phyloP scores from a whole-genome alignment of 2,888 invertebrate genomes.

The Penaeus monodon region DNA sequence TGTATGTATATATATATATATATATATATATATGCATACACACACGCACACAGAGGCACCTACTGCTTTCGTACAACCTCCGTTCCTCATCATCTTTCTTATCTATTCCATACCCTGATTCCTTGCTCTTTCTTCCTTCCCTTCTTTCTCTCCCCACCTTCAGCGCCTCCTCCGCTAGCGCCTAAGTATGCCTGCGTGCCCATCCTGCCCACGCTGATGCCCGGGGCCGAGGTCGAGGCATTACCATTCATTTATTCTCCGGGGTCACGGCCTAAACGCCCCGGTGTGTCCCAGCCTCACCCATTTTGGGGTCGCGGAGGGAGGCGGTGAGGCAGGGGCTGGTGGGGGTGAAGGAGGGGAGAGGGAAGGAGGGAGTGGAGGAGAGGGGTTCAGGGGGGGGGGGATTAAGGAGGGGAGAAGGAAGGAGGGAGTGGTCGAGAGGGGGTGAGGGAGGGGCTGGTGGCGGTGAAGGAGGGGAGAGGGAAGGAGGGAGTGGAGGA shows the following conservation, averaged over 20 bases:
- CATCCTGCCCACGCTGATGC: background rate
- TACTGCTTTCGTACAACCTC: no score
- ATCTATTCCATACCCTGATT: background rate
- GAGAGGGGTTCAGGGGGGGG: background rate
- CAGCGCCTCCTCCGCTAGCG: background rate
- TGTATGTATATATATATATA: background rate
- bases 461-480: background rate
- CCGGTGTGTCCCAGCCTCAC: slow-evolving; percentile 18
- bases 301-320: background rate
- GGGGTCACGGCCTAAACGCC: slow-evolving; percentile 17
- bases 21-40: background rate
- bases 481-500: background rate
- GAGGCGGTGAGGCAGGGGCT: no score
- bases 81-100: background rate
- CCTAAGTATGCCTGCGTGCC: background rate
- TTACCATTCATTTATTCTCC: slow-evolving; percentile 40
- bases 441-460: background rate
- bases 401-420: background rate
- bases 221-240: slow-evolving; percentile 20
- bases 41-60: background rate
- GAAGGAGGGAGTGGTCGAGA: background rate
- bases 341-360: background rate
- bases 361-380: background rate
- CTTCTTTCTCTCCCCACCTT: background rate
- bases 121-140: background rate